Percentiles rank a stretch among this genome's conserved stretches.
These are phyloP conservation scores for Xiphophorus couchianus DNA, from an alignment of 2,113 vertebrate species.

Conservation along the genomic window DNA sequence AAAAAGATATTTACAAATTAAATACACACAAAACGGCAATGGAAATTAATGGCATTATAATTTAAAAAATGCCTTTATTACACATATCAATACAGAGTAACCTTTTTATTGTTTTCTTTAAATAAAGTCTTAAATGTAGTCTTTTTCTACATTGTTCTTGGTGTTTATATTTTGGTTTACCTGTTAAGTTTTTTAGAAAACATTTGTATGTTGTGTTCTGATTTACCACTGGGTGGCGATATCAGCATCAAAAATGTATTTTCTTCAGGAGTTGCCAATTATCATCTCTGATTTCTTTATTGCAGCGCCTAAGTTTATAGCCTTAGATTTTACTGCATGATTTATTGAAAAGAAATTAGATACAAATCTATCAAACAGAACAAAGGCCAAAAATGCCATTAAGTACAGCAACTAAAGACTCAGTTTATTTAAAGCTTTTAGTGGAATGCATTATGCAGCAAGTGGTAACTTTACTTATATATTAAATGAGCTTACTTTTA, in stretches of 20 bases:
- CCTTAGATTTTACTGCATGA: background rate
- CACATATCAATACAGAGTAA: background rate
- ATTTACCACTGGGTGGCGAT: constrained; percentile 18
- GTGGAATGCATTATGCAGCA: background rate
- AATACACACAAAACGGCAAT: background rate
- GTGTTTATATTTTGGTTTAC: background rate
- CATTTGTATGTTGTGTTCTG: background rate
- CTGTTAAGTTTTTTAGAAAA: background rate
- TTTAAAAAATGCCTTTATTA: too few species aligned
- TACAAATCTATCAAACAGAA: background rate
- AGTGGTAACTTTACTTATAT: background rate
- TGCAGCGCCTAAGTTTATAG: background rate
- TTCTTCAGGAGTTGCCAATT: background rate
- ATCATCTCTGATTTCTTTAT: background rate
- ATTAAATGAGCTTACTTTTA: background rate
- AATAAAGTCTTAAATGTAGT: background rate
- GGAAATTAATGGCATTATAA: background rate
- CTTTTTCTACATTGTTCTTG: background rate
- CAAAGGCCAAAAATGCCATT: background rate
- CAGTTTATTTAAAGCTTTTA: constrained; percentile 38
- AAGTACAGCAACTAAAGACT: background rate
- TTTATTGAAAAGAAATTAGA: background rate
- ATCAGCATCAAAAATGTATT: background rate
- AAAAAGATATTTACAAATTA: background rate
- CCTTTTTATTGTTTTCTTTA: background rate